A percentile compares a stretch with the other conserved stretches of the same genome.
Evolutionary conservation across 2,888 invertebrate species (phyloP).

Genomic region (Thecocarcelia acutangulata): DNA sequence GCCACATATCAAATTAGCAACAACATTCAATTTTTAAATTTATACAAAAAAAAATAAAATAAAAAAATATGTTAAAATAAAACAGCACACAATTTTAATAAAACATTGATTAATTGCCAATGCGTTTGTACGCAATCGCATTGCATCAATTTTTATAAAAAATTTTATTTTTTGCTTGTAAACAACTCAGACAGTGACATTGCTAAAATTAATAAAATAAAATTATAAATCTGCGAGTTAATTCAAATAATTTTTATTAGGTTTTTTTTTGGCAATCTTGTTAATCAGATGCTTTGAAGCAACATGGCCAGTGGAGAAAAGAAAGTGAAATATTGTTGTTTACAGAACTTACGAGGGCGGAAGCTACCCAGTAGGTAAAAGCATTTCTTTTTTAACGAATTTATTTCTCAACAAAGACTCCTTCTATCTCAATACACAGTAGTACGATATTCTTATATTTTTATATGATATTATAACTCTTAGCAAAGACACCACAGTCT

Average conservation of each 20-base stretch:
- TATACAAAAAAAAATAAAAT: too few relatives aligned
- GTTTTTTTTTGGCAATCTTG: background rate
- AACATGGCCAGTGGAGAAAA: too few relatives aligned
- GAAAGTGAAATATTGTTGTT: too few relatives aligned
- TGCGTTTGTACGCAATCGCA: slow-evolving; percentile 45
- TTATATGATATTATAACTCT: too few relatives aligned
- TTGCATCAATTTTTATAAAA: slow-evolving; percentile 27
- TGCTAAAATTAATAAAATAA: slow-evolving; percentile 19
- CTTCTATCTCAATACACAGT: too few relatives aligned
- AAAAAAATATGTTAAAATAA: slow-evolving; percentile 20
- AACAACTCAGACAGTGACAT: slow-evolving; percentile 51
- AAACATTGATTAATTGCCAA: slow-evolving; percentile 66
- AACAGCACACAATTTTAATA: slow-evolving; percentile 40
- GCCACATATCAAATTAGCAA: background rate
- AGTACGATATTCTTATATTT: too few relatives aligned
- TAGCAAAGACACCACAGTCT: too few relatives aligned
- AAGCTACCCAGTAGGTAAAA: too few relatives aligned
- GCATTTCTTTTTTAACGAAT: too few relatives aligned
- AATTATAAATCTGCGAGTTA: background rate
- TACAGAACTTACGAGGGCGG: too few relatives aligned
- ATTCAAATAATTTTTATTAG: background rate
- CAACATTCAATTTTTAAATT: background rate
- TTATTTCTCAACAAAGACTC: too few relatives aligned
- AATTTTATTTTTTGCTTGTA: slow-evolving; percentile 1
- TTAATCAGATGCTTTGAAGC: too few relatives aligned